Conservation (phyloP, 2,113 vertebrate genomes). For the Takifugu bimaculatus region DNA sequence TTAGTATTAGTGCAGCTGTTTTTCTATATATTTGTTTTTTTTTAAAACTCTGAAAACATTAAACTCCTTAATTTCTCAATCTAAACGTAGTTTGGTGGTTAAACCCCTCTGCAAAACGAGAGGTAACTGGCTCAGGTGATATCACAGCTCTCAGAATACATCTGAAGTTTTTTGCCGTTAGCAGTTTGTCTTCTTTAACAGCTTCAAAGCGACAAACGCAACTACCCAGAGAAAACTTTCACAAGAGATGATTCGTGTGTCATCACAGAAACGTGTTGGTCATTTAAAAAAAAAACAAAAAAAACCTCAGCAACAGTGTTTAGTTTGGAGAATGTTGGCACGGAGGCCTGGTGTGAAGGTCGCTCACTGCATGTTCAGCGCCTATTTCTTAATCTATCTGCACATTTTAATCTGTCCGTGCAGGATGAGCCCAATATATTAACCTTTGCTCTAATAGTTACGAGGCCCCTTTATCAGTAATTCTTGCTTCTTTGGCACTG, state of each 20-base stretch:
- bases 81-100: background rate
- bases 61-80: constrained; percentile 2
- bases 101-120: background rate
- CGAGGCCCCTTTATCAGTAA: background rate
- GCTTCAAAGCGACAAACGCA: no score
- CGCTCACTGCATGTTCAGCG: no score
- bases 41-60: constrained; percentile 1
- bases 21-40: constrained; percentile 1
- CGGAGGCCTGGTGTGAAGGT: no score
- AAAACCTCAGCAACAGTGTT: no score
- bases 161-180: background rate
- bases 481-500: constrained; percentile 1
- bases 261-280: no score
- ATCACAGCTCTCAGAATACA: background rate
- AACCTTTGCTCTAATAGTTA: constrained; percentile 22
- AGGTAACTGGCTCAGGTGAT: constrained; percentile 32
- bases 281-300: no score
- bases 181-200: no score
- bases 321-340: no score
- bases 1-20: constrained; percentile 36
- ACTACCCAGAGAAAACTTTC: no score
- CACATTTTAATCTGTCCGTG: background rate
- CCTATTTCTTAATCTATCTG: no score
- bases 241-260: no score
- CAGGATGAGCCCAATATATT: background rate